Percentiles rank a stretch among this genome's conserved stretches.
These are phyloP conservation scores for Triops cancriformis DNA, from an alignment of 1,140 invertebrate genomes.

Conservation along the genomic window DNA sequence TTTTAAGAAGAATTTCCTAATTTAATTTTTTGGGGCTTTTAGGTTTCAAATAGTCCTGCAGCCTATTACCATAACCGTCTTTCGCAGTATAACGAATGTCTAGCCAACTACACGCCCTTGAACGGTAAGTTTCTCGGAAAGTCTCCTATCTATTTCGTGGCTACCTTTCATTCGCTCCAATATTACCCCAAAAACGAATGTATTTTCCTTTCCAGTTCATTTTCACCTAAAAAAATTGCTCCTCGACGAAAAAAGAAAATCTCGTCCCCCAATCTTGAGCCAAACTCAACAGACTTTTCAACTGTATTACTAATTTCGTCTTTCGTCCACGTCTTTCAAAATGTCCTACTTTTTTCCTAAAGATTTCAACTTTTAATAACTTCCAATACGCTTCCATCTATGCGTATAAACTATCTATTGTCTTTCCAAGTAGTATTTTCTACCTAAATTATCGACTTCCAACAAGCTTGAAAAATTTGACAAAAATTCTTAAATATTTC, in stretches of 20 bases:
- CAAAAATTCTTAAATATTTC: no score
- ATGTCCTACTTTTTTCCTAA: no score
- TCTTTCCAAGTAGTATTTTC: no score
- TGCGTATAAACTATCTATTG: no score
- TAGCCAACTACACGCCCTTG: conserved; percentile 22
- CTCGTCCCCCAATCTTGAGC: neutral
- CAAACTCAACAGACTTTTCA: neutral
- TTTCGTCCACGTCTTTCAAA: no score
- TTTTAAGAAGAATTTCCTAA: neutral
- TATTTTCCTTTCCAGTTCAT: neutral
- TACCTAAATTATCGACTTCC: no score
- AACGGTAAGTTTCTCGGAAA: conserved; percentile 25
- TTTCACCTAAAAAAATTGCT: no score
- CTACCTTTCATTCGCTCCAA: neutral
- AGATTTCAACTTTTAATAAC: no score
- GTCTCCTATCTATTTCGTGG: neutral
- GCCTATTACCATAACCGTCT: conserved; percentile 26
- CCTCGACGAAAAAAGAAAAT: no score
- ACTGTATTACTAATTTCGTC: neutral
- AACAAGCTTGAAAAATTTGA: no score
- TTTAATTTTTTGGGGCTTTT: neutral
- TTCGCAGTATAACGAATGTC: conserved; percentile 25
- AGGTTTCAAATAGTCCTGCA: conserved; percentile 18
- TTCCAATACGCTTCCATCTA: no score
- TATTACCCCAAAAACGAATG: neutral